Evolutionary conservation across 2,797 vertebrate genomes (phyloP).

Genomic region (Pseudochaenichthys georgianus): DNA sequence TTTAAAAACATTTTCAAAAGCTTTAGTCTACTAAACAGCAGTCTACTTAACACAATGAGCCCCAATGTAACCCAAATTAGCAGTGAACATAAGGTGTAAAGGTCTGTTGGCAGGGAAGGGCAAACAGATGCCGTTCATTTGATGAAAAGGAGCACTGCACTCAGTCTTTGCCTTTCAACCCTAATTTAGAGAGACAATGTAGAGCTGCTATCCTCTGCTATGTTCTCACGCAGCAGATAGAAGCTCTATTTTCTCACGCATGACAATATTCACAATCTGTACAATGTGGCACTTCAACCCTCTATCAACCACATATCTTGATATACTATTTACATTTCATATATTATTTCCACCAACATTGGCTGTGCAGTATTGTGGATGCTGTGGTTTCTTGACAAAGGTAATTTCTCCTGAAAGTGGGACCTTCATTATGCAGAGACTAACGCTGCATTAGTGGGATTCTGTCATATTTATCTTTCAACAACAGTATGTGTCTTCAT

Average conservation of each 20-base stretch:
- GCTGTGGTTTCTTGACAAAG: constrained; percentile 1
- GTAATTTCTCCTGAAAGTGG: constrained; percentile 34
- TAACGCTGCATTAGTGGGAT: constrained; percentile 26
- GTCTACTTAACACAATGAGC: constrained; percentile 23
- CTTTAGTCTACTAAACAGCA: not conserved
- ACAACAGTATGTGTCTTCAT: constrained; percentile 19
- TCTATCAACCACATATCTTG: constrained; percentile 36
- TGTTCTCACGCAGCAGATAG: constrained; percentile 10
- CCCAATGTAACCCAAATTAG: constrained; percentile 27
- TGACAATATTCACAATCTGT: constrained; percentile 8
- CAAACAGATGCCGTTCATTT: constrained; percentile 51
- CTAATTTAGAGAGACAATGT: constrained; percentile 26
- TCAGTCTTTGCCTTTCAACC: constrained; percentile 31
- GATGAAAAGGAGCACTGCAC: constrained; percentile 34
- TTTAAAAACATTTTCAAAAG: constrained; percentile 17
- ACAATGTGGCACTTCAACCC: constrained; percentile 11
- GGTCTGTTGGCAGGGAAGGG: constrained; percentile 28
- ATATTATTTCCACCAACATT: constrained; percentile 24
- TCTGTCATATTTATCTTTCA: constrained; percentile 38
- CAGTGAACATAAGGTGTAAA: constrained; percentile 35
- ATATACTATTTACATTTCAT: constrained; percentile 31
- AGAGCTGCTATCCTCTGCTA: constrained; percentile 18
- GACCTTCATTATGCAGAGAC: constrained; percentile 33
- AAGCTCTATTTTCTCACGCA: constrained; percentile 15
- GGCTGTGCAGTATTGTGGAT: constrained; percentile 12